Base-by-base conservation (phyloP, 2,888 invertebrate genomes). In the Tridacna crocea region DNA sequence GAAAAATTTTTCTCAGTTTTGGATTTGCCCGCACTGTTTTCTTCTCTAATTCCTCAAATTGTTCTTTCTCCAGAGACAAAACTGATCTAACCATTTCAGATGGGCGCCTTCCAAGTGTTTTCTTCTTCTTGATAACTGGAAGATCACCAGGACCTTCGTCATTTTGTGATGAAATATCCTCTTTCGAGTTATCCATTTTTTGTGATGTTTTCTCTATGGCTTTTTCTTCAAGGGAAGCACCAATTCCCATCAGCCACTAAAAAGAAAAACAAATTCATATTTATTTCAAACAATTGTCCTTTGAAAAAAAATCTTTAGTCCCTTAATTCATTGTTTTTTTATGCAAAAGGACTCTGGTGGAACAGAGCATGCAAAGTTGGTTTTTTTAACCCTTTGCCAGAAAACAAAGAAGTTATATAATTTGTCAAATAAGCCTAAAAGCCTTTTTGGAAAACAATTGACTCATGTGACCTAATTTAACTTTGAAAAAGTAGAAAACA, bases 11-110 rank as follows among this genome's bases (percentile, higher is more conserved):
- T 27, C 72, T 81, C 58, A 84, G 61, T 22, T 17, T 68, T 22
- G 78, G 78, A 47, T 60, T 60, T 15, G 65, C 61, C 36, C 48
- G 22, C 0, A 83, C 46, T 51, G 47, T 55, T 72, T 75, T 77
- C 19, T 75, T 60, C n/a, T 83, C 80, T 11, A 80, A 65, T 72
- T 77, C 80, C 10, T 72, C 36, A 51, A 80, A 77, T 17, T 60
- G 46, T 19, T 77, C 58, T 55, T 63, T 58, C 15, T 80, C 51
- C 22, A 73, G 60, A 36, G 74, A 77, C 12, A 51, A 61, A 13
- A 83, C 17, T 0, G 72, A 72, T 19, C 77, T 66, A 8, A 83
- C 68, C 11, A 83, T 60, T 17, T 70, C 55, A 0, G 83, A 83
- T 3, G 83, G 83, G 58, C 79, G 58, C 27, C 70, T 10, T 70